Evolutionary conservation across 2,888 invertebrate species (phyloP), one percentile per base, ranked within the genome.

Genomic region (Thumatha senex): DNA sequence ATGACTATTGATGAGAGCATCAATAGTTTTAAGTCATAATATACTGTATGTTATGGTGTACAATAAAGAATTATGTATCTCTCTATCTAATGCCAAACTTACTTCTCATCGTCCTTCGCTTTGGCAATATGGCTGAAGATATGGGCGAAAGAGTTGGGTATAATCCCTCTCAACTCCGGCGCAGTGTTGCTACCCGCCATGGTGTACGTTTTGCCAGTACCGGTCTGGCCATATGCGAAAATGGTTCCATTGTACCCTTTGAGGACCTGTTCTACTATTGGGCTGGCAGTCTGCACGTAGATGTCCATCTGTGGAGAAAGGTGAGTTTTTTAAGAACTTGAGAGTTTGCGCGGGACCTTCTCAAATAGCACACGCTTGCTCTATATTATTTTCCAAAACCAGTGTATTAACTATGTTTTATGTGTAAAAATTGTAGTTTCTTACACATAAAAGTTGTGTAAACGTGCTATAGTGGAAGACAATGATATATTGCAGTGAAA

Each of bases 61-160:
- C n/a, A n/a, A n/a, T n/a, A n/a, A 5, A 24, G 18, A 24, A 2
- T 2, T 24, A 4, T 24, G 18, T 5, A 4, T 4, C 18, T 24
- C 2, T 2, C 2, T 4, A 24, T 4, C 2, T 24, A 24, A 24
- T 4, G 18, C 14, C 12, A 43, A 40, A 86, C 92, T 88, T 75
- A 96, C 97, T 98, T 97, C 70, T 96, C 96, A 76, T 97, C 96
- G 51, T 97, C 98, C 51, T 95, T 96, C 0, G 98, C 97, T 78
- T 98, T 97, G 0, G 99, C 97, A 67, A 99, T 99, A 73, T 98
- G 97, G 29, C 98, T 98, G 90, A 99, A 99, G 66, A 99, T 98
- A 74, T 99, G 99, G 0, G 99, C 99, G 90, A 99, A 99, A 0
- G 98, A 98, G 89, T 99, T 99, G 0, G 99, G 99, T 72, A 99